Percentiles rank a stretch among this genome's conserved stretches.
Evolutionary conservation across 2,113 vertebrate genomes (phyloP).

Genomic region (Osmerus eperlanus): DNA sequence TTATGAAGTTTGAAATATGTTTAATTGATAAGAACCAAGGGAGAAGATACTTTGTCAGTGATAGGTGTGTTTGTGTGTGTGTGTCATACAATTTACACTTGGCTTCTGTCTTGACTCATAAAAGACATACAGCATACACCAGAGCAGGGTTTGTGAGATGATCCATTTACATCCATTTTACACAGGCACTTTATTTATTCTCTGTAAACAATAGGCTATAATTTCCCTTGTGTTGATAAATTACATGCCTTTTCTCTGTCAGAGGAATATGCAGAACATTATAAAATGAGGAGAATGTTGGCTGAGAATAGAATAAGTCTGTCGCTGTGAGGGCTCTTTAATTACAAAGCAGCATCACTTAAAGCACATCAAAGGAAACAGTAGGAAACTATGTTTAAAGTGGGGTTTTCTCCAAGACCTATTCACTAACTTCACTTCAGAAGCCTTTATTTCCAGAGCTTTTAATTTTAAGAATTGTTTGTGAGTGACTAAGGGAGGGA

Average conservation of each 20-base stretch:
- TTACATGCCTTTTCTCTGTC: conserved; percentile 44
- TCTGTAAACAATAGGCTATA: conserved; percentile 53
- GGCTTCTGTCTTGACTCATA: conserved; percentile 7
- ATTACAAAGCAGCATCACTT: conserved; percentile 4
- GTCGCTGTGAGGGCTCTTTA: conserved; percentile 1
- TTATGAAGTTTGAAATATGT: conserved; percentile 38
- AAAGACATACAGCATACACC: conserved; percentile 20
- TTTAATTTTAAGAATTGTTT: neutral
- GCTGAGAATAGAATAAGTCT: neutral
- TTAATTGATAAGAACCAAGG: conserved; percentile 44
- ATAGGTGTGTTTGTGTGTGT: too few relatives aligned
- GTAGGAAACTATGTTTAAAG: neutral
- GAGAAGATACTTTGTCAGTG: conserved; percentile 2
- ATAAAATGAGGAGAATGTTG: neutral
- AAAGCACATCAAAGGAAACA: neutral
- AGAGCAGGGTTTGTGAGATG: conserved; percentile 24
- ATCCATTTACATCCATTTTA: conserved; percentile 61
- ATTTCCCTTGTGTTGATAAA: conserved; percentile 61
- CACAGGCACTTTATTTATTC: conserved; percentile 43
- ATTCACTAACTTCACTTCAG: too few relatives aligned
- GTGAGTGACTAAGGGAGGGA: neutral
- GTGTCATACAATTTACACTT: neutral
- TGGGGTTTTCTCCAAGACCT: too few relatives aligned
- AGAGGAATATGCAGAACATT: conserved; percentile 20
- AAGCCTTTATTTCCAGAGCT: too few relatives aligned